Evolutionary conservation across 2,113 vertebrate genomes (phyloP), one percentile per base, ranked within the genome.

Genomic region (Phylloscopus trochiloides): DNA sequence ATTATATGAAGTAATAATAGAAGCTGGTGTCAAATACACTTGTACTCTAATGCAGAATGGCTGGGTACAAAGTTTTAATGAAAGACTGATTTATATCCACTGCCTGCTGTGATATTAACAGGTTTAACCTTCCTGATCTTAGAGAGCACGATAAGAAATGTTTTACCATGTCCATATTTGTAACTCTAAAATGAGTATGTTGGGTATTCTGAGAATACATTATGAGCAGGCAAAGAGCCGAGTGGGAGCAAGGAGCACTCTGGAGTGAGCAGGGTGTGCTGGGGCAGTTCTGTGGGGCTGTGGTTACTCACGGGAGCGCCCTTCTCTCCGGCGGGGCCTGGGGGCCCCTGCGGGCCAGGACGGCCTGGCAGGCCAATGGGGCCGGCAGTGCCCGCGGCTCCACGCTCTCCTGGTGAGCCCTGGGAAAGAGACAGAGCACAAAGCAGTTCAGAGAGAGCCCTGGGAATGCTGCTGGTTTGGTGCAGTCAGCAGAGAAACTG

Each of bases 331-430:
- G 99, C 99, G 0, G 99, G 99, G 34, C 99, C 99, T 1, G 99
- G 99, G 6, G 99, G 99, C 21, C 99, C 99, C 94, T 99, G 99
- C 17, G 99, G 99, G 28, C 99, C 99, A 7, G 98, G 99, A 28
- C 99, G 98, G 47, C 99, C 99, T 4, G 99, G 98, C 45, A 99
- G 97, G 16, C 99, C 99, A 38, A 99, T 99, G 32, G 99, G 99
- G 32, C 99, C 99, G 12, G 98, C 99, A 36, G 98, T 94, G n/a
- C 99, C 99, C 17, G 99, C 99, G 19, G 98, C 92, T 65, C 99
- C 99, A 59, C 99, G 98, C 95, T 99, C 99, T 66, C 99, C 99
- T 19, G 99, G 98, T 7, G 99, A 99, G 52, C 99, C 99, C 99
- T 99, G 85, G n/a, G n/a, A 17, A 14, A 78, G 19, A 45, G 1